A percentile compares a stretch with the other conserved stretches of the same genome.
These are phyloP conservation scores for Pygmarrhopalites habei DNA, from an alignment of 1,140 invertebrate genomes.

Conservation along the genomic window DNA sequence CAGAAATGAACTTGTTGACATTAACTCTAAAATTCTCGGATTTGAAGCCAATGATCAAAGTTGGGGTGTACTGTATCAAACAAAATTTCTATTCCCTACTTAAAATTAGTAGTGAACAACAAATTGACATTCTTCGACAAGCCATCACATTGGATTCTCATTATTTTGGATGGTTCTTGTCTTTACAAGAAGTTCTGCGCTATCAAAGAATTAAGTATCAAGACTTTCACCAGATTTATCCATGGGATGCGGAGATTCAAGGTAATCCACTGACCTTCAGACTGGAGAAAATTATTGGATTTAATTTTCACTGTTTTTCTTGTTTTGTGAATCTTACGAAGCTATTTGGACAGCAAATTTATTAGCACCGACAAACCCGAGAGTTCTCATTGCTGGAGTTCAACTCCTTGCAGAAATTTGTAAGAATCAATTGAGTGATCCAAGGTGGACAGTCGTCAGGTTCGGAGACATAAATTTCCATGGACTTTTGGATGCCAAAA, in stretches of 20 bases:
- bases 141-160: neutral
- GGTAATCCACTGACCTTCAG: too few relatives aligned
- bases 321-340: too few relatives aligned
- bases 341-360: neutral
- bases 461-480: constrained; percentile 3
- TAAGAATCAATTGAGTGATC: neutral
- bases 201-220: constrained; percentile 1
- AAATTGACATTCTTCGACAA: too few relatives aligned
- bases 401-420: neutral
- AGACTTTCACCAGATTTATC: neutral
- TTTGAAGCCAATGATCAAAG: too few relatives aligned
- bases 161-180: neutral
- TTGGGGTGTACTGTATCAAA: too few relatives aligned
- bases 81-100: too few relatives aligned
- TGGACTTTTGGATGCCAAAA: neutral
- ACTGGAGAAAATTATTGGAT: too few relatives aligned
- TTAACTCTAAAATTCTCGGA: too few relatives aligned
- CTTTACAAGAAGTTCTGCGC: neutral
- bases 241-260: constrained; percentile 4
- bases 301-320: too few relatives aligned
- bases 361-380: neutral
- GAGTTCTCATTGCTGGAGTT: neutral
- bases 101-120: too few relatives aligned
- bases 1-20: too few relatives aligned
- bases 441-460: neutral